A percentile compares a stretch with the other conserved stretches of the same genome.
These are phyloP conservation scores for Panorpa germanica DNA, from an alignment of 2,888 invertebrate genomes.

Conservation along the genomic window DNA sequence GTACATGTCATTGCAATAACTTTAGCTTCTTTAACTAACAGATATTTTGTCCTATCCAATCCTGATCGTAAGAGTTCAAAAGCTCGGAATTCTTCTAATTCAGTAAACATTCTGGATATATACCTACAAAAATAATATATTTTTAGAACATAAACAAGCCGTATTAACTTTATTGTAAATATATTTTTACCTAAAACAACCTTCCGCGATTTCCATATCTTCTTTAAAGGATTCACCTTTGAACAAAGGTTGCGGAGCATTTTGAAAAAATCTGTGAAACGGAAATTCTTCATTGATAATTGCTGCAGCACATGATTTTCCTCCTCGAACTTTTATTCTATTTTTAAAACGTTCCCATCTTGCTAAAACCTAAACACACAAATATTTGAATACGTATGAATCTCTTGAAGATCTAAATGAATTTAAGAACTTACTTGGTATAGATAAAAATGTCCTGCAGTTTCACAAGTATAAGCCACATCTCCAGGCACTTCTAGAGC, in stretches of 20 bases:
- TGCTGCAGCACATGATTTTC: slow-evolving; percentile 23
- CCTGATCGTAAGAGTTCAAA: slow-evolving; percentile 94
- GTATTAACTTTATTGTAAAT: slow-evolving; percentile 8
- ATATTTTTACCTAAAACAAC: slow-evolving; percentile 55
- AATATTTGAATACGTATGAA: neutral
- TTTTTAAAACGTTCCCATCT: slow-evolving; percentile 78
- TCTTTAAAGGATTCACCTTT: slow-evolving; percentile 55
- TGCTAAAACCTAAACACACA: slow-evolving; percentile 35
- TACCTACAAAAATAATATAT: slow-evolving; percentile 33
- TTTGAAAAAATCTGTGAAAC: slow-evolving; percentile 81
- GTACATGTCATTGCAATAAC: slow-evolving; percentile 99
- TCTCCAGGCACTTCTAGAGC: slow-evolving; percentile 73
- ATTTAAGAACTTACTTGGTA: slow-evolving; percentile 43
- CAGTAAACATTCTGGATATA: slow-evolving; percentile 87
- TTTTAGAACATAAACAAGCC: slow-evolving; percentile 1
- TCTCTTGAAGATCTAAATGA: neutral
- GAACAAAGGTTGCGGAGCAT: slow-evolving; percentile 87
- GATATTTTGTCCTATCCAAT: slow-evolving; percentile 85
- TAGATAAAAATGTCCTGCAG: slow-evolving; percentile 93
- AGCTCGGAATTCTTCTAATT: slow-evolving; percentile 93
- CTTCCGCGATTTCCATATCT: slow-evolving; percentile 75
- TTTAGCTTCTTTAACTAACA: slow-evolving; percentile 95
- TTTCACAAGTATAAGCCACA: slow-evolving; percentile 94
- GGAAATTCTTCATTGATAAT: slow-evolving; percentile 70
- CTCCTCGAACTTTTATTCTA: slow-evolving; percentile 15